Base-by-base conservation (phyloP, 2,888 invertebrate genomes). In the Yponomeuta plumbellus region DNA sequence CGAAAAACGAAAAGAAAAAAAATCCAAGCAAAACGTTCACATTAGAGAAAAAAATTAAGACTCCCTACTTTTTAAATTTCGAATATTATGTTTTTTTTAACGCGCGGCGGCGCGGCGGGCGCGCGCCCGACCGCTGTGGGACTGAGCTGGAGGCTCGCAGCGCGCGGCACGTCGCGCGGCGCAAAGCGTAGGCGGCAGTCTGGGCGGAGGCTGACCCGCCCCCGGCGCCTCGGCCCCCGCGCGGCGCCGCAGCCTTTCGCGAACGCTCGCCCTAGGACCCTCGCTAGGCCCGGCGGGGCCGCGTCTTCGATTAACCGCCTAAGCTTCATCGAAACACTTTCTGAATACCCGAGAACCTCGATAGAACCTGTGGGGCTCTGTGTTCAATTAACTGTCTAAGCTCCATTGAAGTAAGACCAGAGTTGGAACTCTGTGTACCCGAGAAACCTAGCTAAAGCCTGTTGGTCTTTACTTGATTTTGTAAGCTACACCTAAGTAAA, bases 121-220 rank as follows among this genome's bases (percentile, higher is more conserved):
- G 86, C 90, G 89, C 85, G 86, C 88, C 86, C 83, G 86, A 66
- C 67, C 66, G 66, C 70, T 64, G 52, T 44, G 64, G 40, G 62
- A 34, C 20, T 62, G 26, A 20, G 39, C 39, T 62, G 68, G 68
- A 72, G 67, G 68, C 69, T 71, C 75, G 78, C 76, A 26, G 78
- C 75, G 74, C 69, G 66, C 67, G 74, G 81, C 80, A 85, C 89
- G 88, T 84, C 83, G 67, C 86, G 81, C 80, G 77, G 75, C 77
- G 75, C 76, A 81, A 83, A 86, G 85, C 86, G 87, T 87, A 84
- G 86, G 87, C 88, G 87, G 80, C 72, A 85, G 82, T 86, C 86
- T 86, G 86, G 70, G 69, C 69, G 67, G 66, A 40, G 75, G 22
- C 11, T 72, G 66, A 72, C 70, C 72, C 72, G 73, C 73, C 68